phyloP scores from a whole-genome alignment of 2,113 vertebrate genomes.

The Sitta europaea region DNA sequence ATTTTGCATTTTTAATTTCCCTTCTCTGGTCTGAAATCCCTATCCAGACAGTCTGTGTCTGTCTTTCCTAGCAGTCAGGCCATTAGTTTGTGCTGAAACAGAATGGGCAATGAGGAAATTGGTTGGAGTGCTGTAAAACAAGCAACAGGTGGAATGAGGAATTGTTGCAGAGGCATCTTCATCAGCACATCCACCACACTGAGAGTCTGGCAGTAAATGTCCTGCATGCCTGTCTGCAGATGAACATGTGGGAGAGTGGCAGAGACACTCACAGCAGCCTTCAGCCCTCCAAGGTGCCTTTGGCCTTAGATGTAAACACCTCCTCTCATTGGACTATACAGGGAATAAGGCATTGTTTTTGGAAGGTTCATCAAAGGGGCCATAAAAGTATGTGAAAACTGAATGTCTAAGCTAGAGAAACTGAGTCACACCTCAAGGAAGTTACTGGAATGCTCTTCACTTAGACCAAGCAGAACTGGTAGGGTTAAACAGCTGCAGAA shows the following conservation, averaged over 20 bases:
- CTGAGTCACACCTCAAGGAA: neutral
- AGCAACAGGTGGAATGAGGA: neutral
- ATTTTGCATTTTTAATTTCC: slow-evolving; percentile 7
- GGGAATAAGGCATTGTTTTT: neutral
- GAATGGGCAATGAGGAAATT: neutral
- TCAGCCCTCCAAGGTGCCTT: neutral
- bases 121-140: neutral
- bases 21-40: neutral
- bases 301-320: neutral
- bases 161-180: neutral
- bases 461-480: neutral
- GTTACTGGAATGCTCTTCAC: neutral
- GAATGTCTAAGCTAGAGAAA: neutral
- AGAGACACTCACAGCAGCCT: neutral
- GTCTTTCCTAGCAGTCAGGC: neutral
- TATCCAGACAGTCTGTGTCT: neutral
- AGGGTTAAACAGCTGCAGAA: neutral
- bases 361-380: neutral
- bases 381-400: neutral
- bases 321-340: neutral
- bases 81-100: neutral
- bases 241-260: neutral
- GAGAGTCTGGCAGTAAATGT: neutral
- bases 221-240: neutral
- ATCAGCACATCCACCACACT: neutral